phyloP scores from a whole-genome alignment of 2,888 invertebrate species.

The Drosophila peninsularis region DNA sequence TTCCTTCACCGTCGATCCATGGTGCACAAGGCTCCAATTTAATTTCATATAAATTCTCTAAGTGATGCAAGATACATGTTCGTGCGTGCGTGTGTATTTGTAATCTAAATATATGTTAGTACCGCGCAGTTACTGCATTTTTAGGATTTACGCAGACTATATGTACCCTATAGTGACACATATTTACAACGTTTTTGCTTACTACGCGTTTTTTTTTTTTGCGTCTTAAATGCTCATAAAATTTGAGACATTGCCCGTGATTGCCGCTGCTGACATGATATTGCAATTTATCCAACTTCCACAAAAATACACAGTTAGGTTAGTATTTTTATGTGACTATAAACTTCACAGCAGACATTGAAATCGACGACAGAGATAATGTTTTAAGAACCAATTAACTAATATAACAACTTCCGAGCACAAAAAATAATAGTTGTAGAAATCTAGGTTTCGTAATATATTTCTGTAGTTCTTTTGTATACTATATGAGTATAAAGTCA shows the following conservation, averaged over 20 bases:
- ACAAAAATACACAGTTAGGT: constrained; percentile 1
- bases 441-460: not conserved
- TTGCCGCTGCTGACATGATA: constrained; percentile 1
- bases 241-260: constrained; percentile 1
- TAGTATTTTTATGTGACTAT: constrained; percentile 10
- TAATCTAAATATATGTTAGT: constrained; percentile 2
- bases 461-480: not conserved
- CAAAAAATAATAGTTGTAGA: not conserved
- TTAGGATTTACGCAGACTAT: constrained; percentile 41
- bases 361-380: constrained; percentile 17
- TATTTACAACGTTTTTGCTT: constrained; percentile 27
- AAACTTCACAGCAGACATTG: constrained; percentile 31
- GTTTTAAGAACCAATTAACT: not conserved
- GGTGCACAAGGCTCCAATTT: constrained; percentile 54
- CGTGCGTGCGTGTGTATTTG: not conserved
- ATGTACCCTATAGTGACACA: constrained; percentile 5
- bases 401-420: not conserved
- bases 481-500: not conserved
- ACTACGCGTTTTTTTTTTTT: constrained; percentile 15
- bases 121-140: constrained; percentile 1
- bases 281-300: constrained; percentile 8
- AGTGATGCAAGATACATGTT: constrained; percentile 14
- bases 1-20: constrained; percentile 15
- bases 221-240: constrained; percentile 6
- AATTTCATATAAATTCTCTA: constrained; percentile 61